Conservation (phyloP, 2,888 invertebrate genomes). For the Aleiodes alternator region DNA sequence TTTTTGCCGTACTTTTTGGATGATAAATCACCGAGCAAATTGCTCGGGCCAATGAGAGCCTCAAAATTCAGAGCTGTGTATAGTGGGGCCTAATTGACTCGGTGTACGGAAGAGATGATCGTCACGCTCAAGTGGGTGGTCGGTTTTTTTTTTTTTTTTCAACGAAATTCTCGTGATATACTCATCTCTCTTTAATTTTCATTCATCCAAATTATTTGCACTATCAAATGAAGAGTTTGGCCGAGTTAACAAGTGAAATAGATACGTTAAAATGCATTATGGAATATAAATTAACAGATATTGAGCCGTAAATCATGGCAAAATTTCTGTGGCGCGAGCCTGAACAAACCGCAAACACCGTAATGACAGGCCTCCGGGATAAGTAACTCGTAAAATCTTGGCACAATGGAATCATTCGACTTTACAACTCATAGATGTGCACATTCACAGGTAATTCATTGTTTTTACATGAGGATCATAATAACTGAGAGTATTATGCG, state of each 20-base stretch:
- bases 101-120: slow-evolving; percentile 44
- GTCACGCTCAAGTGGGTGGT: slow-evolving; percentile 52
- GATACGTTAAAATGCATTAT: slow-evolving; percentile 68
- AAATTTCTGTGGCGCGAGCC: slow-evolving; percentile 60
- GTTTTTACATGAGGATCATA: neutral
- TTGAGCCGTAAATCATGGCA: slow-evolving; percentile 71
- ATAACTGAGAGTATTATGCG: neutral
- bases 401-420: slow-evolving; percentile 71
- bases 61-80: slow-evolving; percentile 14
- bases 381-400: slow-evolving; percentile 73
- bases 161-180: neutral
- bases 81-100: slow-evolving; percentile 37
- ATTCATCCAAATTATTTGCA: slow-evolving; percentile 51
- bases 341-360: slow-evolving; percentile 62
- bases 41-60: slow-evolving; percentile 14
- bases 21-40: slow-evolving; percentile 39
- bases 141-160: slow-evolving; percentile 36
- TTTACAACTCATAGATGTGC: slow-evolving; percentile 50
- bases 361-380: slow-evolving; percentile 71
- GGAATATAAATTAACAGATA: slow-evolving; percentile 72
- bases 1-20: slow-evolving; percentile 14
- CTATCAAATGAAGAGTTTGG: neutral
- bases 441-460: slow-evolving; percentile 26
- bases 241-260: slow-evolving; percentile 67
- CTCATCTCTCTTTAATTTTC: neutral